A percentile compares a stretch with the other conserved stretches of the same genome.
Evolutionary conservation across 2,888 invertebrate species (phyloP).

Genomic region (Pachydiplax longipennis): DNA sequence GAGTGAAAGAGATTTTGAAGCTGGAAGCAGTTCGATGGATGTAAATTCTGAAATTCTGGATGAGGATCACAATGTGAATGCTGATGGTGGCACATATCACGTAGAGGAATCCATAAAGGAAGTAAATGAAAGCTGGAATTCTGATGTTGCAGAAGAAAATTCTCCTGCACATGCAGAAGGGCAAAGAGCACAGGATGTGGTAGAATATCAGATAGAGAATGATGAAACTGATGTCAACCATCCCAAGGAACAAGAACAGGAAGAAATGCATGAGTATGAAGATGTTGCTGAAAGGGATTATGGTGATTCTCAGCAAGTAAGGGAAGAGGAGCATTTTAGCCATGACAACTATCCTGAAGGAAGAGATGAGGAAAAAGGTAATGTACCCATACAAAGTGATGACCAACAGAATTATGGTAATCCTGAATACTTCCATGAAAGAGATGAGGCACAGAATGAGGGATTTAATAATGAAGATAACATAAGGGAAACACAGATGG

Average conservation of each 20-base stretch:
- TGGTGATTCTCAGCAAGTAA: neutral
- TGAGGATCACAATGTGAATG: neutral
- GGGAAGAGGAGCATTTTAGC: conserved; percentile 24
- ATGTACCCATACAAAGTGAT: conserved; percentile 47
- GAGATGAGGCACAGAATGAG: neutral
- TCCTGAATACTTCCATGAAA: conserved; percentile 1
- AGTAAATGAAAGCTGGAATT: neutral
- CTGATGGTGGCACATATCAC: neutral
- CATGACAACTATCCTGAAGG: conserved; percentile 8
- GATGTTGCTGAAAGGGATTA: neutral
- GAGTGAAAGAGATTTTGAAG: neutral
- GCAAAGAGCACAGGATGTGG: neutral
- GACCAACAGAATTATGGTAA: conserved; percentile 32
- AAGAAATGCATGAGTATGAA: neutral
- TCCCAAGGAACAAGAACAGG: neutral
- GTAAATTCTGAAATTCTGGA: neutral
- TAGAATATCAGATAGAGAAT: neutral
- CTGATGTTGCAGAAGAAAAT: neutral
- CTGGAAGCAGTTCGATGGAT: neutral
- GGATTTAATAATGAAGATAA: neutral
- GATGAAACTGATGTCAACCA: neutral
- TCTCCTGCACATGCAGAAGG: neutral
- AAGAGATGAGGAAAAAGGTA: conserved; percentile 48
- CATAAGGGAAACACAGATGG: neutral
- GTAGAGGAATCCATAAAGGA: neutral